Evolutionary conservation across 2,888 invertebrate genomes (phyloP), one percentile per base, ranked within the genome.

Genomic region (Synanthedon myopaeformis): DNA sequence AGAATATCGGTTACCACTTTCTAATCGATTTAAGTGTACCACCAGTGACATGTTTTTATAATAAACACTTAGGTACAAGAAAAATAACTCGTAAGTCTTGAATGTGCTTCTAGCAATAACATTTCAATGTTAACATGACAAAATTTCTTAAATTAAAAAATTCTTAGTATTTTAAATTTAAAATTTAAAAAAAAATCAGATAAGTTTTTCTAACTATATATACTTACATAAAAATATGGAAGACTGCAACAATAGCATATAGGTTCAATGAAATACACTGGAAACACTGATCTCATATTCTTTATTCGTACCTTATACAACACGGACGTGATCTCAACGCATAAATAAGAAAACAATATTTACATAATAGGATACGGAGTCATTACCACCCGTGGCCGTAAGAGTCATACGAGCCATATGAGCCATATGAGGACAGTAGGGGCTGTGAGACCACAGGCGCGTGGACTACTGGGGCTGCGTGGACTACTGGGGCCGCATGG

Each of bases 241-340:
- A 23, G 19, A 23, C 23, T 23, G 5, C 23, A 23, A 23, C 23
- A 35, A 35, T 10, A 8, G 10, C 35, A 35, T 45, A 45, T 45
- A 45, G 14, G 14, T 13, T 13, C 2, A 45, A 45, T 13, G 11
- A n/a, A 45, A 12, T 6, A 45, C n/a, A 45, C 14, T 45, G 56
- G 66, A 63, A 76, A 67, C 72, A 73, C 69, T 72, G 76, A 74
- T 66, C 35, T 35, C 55, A 64, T 57, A 62, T 65, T 58, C 54
- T 66, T 82, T 78, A 79, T 80, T 77, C 72, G 75, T 65, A 74
- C 73, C 67, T 70, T 70, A 70, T 64, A 72, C 67, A 69, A 58
- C 59, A 70, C 76, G 75, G 78, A 80, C 77, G 69, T 72, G 79
- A 83, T 77, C 79, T 82, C 70, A 79, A 82, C 80, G 76, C 76